phyloP scores from a whole-genome alignment of 2,888 invertebrate genomes.

The Archips xylosteana region DNA sequence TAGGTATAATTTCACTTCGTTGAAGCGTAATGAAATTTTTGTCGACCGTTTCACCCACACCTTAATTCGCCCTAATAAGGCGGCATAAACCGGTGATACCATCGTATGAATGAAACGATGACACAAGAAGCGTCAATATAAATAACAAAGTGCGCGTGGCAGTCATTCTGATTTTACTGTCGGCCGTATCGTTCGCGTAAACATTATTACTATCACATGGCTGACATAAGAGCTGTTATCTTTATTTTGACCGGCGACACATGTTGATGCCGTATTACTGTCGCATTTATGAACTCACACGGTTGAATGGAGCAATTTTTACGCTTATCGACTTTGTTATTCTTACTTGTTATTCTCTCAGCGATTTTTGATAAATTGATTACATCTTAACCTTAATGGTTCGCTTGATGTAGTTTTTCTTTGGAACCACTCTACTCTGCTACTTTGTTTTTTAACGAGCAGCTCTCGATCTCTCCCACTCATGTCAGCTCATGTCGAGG shows the following conservation, averaged over 20 bases:
- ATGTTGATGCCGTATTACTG: conserved; percentile 32
- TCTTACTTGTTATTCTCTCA: not conserved
- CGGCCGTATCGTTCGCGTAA: conserved; percentile 35
- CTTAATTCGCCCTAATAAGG: conserved; percentile 1
- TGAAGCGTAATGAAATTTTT: conserved; percentile 3
- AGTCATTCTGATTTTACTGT: conserved; percentile 34
- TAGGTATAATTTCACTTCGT: not conserved
- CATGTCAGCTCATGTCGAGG: not conserved
- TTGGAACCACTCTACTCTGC: not conserved
- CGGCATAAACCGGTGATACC: not conserved
- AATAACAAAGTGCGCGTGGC: conserved; percentile 15
- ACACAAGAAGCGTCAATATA: conserved; percentile 19
- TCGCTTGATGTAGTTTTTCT: not conserved
- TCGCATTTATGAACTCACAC: conserved; percentile 17
- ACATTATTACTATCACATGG: conserved; percentile 36
- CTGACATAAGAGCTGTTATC: conserved; percentile 35
- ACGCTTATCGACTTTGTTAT: conserved; percentile 1
- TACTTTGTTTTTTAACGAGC: not conserved
- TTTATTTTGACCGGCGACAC: conserved; percentile 34
- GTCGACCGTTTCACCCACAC: not conserved
- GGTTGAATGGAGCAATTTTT: conserved; percentile 16
- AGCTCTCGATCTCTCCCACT: not conserved
- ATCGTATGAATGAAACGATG: conserved; percentile 17
- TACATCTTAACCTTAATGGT: not conserved
- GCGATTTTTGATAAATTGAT: not conserved